Conservation (phyloP, 2,888 invertebrate species). For the Eristalis pertinax region DNA sequence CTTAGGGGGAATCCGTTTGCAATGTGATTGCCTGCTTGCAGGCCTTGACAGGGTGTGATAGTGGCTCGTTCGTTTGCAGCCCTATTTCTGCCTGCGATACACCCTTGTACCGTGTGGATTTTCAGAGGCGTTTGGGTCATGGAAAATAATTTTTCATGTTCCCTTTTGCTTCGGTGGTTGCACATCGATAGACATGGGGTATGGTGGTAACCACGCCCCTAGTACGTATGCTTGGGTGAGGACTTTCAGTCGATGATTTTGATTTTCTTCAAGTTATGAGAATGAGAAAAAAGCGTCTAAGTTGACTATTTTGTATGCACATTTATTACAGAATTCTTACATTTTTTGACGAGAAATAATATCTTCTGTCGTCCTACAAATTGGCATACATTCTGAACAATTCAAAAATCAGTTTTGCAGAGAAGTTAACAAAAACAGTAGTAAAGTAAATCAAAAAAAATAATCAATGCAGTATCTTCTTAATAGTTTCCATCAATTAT, state of each 20-base stretch:
- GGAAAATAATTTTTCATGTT: constrained; percentile 71
- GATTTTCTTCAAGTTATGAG: not conserved
- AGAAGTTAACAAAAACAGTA: too few species aligned
- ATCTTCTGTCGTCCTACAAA: too few species aligned
- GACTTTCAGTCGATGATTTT: constrained; percentile 40
- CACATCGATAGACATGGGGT: constrained; percentile 61
- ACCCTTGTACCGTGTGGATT: constrained; percentile 73
- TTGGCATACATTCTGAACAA: too few species aligned
- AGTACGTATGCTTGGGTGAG: constrained; percentile 47
- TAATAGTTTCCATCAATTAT: too few species aligned
- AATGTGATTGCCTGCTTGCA: constrained; percentile 44
- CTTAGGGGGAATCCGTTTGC: constrained; percentile 54
- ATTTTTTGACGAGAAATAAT: too few species aligned
- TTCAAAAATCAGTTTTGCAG: too few species aligned
- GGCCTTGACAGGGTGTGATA: constrained; percentile 69
- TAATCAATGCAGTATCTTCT: too few species aligned
- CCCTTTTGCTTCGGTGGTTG: constrained; percentile 63
- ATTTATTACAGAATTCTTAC: not conserved
- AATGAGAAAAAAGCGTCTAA: constrained; percentile 5
- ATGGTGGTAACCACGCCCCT: constrained; percentile 69
- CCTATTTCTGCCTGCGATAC: constrained; percentile 70
- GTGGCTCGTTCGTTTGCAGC: constrained; percentile 67
- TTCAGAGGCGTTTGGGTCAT: constrained; percentile 72
- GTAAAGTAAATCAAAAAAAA: too few species aligned
- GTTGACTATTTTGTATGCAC: constrained; percentile 3